A percentile compares a stretch with the other conserved stretches of the same genome.
Evolutionary conservation across 2,888 invertebrate species (phyloP).

Genomic region (Balanococcus diminutus): DNA sequence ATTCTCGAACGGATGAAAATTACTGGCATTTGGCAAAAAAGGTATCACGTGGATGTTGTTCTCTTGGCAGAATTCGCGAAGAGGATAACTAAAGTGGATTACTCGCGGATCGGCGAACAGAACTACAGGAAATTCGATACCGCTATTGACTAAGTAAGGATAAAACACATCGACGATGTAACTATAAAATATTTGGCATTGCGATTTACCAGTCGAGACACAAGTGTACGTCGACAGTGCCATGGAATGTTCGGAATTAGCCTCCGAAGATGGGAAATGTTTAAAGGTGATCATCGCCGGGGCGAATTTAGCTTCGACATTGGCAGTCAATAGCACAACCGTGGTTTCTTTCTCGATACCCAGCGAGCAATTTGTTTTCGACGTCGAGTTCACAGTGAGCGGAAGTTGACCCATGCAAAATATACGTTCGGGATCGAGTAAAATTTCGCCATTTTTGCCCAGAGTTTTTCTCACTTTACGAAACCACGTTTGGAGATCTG

Average conservation of each 20-base stretch:
- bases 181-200: background rate
- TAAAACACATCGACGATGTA: background rate
- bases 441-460: background rate
- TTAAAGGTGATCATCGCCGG: background rate
- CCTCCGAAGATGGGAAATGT: background rate
- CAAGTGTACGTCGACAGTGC: background rate
- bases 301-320: background rate
- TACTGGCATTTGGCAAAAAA: background rate
- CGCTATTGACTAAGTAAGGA: background rate
- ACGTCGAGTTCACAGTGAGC: background rate
- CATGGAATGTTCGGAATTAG: background rate
- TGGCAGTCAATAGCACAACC: background rate
- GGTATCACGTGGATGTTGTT: background rate
- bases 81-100: background rate
- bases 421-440: background rate
- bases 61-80: background rate
- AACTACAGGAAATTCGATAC: conserved; percentile 3
- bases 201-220: background rate
- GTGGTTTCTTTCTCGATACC: background rate
- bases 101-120: background rate
- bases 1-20: background rate
- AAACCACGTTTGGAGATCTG: background rate
- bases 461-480: background rate
- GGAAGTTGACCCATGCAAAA: background rate
- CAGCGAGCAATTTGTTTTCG: background rate